Percentiles rank a stretch among this genome's conserved stretches.
These are phyloP conservation scores for Ophiothrix spiculata DNA, from an alignment of 35 echinoderm and acorn worm genomes.

Conservation along the genomic window DNA sequence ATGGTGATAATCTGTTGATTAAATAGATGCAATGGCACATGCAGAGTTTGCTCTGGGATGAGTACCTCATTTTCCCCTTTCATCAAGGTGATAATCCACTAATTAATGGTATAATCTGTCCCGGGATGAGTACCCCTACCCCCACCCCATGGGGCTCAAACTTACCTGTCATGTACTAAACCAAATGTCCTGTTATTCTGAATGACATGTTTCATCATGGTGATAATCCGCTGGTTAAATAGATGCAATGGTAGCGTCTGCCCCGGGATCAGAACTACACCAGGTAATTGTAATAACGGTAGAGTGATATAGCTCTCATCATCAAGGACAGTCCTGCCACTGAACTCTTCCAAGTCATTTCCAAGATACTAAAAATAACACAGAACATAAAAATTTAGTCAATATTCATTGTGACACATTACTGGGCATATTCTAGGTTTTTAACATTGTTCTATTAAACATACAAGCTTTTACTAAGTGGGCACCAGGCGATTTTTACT, in stretches of 20 bases:
- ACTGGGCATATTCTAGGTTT: too few species aligned
- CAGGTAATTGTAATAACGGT: constrained; percentile 68
- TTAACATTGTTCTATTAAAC: too few species aligned
- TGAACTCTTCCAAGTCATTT: constrained; percentile 91
- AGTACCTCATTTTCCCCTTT: too few species aligned
- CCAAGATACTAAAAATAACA: constrained; percentile 97
- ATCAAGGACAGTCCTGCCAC: constrained; percentile 89
- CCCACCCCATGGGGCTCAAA: too few species aligned
- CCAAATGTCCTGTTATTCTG: constrained; percentile 97
- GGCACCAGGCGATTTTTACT: too few species aligned
- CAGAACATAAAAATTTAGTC: too few species aligned
- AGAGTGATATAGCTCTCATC: constrained; percentile 79
- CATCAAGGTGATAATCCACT: too few species aligned
- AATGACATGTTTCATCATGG: constrained; percentile 88
- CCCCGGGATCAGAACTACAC: constrained; percentile 82
- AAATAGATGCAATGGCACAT: constrained; percentile 92
- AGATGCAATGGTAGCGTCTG: constrained; percentile 91
- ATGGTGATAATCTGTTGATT: constrained; percentile 78
- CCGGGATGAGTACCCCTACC: too few species aligned
- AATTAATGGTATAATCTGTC: too few species aligned
- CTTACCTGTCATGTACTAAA: constrained; percentile 69
- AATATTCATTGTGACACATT: too few species aligned
- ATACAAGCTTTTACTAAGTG: too few species aligned
- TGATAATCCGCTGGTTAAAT: constrained; percentile 74
- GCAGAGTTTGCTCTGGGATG: constrained; percentile 80